phyloP scores from a whole-genome alignment of 2,888 invertebrate genomes.

The Hydrotaea diabolus region DNA sequence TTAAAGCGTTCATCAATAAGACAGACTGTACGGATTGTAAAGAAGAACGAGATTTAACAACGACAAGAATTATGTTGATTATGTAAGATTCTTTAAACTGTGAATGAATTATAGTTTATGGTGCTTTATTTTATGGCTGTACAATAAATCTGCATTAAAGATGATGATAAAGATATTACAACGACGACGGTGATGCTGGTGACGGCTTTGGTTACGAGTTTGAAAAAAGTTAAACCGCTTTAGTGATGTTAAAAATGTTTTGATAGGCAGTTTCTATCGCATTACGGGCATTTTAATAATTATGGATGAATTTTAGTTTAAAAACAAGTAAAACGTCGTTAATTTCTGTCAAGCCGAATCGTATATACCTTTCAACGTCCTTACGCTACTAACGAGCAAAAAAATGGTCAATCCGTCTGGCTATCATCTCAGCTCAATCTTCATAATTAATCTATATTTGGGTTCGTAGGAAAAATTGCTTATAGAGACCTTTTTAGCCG shows the following conservation, averaged over 20 bases:
- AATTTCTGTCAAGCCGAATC: too few relatives aligned
- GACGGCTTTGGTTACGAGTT: background rate
- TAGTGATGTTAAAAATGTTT: background rate
- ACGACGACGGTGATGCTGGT: background rate
- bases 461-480: too few relatives aligned
- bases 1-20: background rate
- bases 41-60: background rate
- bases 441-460: too few relatives aligned
- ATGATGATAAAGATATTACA: conserved; percentile 27
- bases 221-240: background rate
- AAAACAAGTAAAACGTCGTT: too few relatives aligned
- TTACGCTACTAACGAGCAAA: too few relatives aligned
- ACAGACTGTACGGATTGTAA: background rate
- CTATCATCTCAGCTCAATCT: too few relatives aligned
- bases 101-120: conserved; percentile 48
- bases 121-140: conserved; percentile 46
- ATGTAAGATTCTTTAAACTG: conserved; percentile 41
- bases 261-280: background rate
- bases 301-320: too few relatives aligned
- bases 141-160: conserved; percentile 62
- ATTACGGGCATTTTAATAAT: too few relatives aligned
- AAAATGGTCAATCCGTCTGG: too few relatives aligned
- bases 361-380: too few relatives aligned
- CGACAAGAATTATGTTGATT: conserved; percentile 54
- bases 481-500: too few relatives aligned